Evolutionary conservation across 2,797 vertebrate genomes (phyloP).

Genomic region (Mergus octosetaceus): DNA sequence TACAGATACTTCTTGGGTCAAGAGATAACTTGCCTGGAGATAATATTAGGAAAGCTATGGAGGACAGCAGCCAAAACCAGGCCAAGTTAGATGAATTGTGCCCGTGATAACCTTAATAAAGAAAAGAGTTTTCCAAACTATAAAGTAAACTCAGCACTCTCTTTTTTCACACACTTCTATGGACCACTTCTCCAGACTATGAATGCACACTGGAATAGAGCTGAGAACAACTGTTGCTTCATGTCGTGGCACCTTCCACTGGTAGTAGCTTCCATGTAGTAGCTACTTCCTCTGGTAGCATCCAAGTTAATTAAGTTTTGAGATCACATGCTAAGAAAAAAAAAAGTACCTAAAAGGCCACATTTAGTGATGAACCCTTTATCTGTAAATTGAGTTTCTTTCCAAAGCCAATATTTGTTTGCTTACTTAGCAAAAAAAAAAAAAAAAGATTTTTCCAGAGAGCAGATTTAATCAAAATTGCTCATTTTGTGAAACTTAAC

Average conservation of each 20-base stretch:
- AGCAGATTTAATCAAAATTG: not conserved
- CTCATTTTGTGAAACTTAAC: not conserved
- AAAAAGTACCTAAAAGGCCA: not conserved
- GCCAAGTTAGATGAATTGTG: not conserved
- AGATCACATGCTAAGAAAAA: not conserved
- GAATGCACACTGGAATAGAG: not conserved
- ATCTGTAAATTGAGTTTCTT: not conserved
- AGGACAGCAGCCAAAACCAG: not conserved
- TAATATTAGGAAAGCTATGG: not conserved
- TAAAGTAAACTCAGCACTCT: not conserved
- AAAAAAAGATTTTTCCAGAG: not conserved
- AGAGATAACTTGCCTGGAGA: not conserved
- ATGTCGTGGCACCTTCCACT: not conserved
- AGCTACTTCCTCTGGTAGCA: constrained; percentile 9
- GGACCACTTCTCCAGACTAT: not conserved
- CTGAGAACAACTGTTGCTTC: not conserved
- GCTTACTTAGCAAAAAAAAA: not conserved
- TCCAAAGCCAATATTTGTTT: not conserved
- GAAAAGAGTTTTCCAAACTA: constrained; percentile 45
- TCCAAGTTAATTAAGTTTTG: not conserved
- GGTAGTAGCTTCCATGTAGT: not conserved
- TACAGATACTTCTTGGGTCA: not conserved
- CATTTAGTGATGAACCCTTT: not conserved
- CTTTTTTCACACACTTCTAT: constrained; percentile 7
- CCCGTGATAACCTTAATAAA: not conserved